Evolutionary conservation across 1,140 invertebrate genomes (phyloP).

Genomic region (Pristionchus pacificus): DNA sequence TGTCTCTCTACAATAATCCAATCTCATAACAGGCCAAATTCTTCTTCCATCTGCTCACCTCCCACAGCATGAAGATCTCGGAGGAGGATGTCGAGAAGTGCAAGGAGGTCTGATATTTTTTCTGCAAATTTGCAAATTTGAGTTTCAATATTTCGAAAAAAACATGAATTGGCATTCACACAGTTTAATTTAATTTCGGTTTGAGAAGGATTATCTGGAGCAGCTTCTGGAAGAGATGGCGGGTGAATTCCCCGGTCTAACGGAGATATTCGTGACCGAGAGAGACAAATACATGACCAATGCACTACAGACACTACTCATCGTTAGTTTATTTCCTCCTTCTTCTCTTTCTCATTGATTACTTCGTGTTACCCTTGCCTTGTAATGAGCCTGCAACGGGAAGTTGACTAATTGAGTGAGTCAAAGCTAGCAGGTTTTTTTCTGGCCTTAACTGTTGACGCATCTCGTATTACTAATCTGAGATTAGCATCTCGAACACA

Average conservation of each 20-base stretch:
- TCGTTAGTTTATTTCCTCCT: neutral
- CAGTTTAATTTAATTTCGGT: too few relatives aligned
- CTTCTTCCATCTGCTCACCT: slow-evolving; percentile 45
- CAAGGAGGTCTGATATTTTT: slow-evolving; percentile 64
- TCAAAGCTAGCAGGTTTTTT: too few relatives aligned
- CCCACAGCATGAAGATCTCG: slow-evolving; percentile 44
- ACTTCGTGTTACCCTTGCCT: too few relatives aligned
- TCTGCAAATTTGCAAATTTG: slow-evolving; percentile 57
- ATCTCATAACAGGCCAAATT: slow-evolving; percentile 23
- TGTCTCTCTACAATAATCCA: too few relatives aligned
- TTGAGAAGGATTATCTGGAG: slow-evolving; percentile 73
- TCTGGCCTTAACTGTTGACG: too few relatives aligned
- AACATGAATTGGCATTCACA: too few relatives aligned
- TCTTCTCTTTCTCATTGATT: too few relatives aligned
- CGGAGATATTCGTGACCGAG: slow-evolving; percentile 83
- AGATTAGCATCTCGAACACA: too few relatives aligned
- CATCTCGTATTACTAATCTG: too few relatives aligned
- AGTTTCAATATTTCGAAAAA: neutral
- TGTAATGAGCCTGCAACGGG: too few relatives aligned
- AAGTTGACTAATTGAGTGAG: too few relatives aligned
- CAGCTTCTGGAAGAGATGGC: slow-evolving; percentile 84
- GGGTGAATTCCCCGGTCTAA: slow-evolving; percentile 82
- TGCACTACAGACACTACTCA: slow-evolving; percentile 40
- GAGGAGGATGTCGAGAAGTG: slow-evolving; percentile 34
- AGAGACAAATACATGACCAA: slow-evolving; percentile 66